These are phyloP conservation scores for Carterocephalus palaemon DNA, from an alignment of 2,888 invertebrate species.

Conservation along the genomic window DNA sequence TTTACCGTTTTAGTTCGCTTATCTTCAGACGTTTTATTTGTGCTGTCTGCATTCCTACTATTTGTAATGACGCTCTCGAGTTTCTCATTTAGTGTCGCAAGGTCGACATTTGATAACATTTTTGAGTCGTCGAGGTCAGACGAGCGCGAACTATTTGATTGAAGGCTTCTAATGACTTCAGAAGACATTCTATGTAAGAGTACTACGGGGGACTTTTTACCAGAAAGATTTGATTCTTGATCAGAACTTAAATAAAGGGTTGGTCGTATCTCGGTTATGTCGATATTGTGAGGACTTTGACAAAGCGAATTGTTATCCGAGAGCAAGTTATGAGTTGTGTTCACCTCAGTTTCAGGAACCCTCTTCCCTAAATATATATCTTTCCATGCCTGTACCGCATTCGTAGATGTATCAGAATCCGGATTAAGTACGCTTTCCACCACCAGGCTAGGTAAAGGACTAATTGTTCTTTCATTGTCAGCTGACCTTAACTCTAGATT, in stretches of 20 bases:
- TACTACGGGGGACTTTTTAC: too few species aligned
- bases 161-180: too few species aligned
- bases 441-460: conserved; percentile 58
- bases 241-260: conserved; percentile 20
- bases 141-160: too few species aligned
- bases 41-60: too few species aligned
- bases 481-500: conserved; percentile 28
- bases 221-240: too few species aligned
- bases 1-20: too few species aligned
- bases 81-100: too few species aligned
- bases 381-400: conserved; percentile 48
- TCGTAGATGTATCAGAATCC: conserved; percentile 42
- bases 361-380: conserved; percentile 43
- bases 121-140: too few species aligned
- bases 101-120: too few species aligned
- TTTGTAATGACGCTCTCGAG: too few species aligned
- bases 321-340: conserved; percentile 50
- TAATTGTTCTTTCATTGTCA: conserved; percentile 45
- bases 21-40: too few species aligned
- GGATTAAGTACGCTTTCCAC: conserved; percentile 44
- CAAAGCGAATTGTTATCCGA: conserved; percentile 43
- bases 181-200: too few species aligned
- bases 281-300: conserved; percentile 34
- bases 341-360: conserved; percentile 38
- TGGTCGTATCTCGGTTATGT: conserved; percentile 37